Percentiles rank a stretch among this genome's conserved stretches.
Evolutionary conservation across 2,113 vertebrate genomes (phyloP).

Genomic region (Nibea coibor): DNA sequence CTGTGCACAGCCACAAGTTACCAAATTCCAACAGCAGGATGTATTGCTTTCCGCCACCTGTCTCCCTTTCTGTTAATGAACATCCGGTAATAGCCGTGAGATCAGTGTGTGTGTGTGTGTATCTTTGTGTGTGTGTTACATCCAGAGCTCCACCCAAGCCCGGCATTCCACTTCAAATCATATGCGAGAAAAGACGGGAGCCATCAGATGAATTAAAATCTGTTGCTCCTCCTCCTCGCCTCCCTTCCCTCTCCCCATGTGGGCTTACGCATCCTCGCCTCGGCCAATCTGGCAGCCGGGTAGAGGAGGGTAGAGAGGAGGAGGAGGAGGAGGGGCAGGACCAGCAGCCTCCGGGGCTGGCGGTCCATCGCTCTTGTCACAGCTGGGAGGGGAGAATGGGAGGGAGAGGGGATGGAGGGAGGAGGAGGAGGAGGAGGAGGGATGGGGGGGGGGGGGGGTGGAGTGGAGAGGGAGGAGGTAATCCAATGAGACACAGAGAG

Average conservation of each 20-base stretch:
- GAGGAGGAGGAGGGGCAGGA: constrained; percentile 63
- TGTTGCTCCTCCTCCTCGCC: constrained; percentile 67
- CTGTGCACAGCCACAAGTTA: neutral
- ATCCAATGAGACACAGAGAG: constrained; percentile 82
- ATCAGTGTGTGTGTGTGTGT: neutral
- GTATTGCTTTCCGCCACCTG: constrained; percentile 23
- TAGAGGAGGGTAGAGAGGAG: neutral
- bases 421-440: constrained; percentile 12
- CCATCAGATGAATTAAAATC: constrained; percentile 82
- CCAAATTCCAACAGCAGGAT: constrained; percentile 16
- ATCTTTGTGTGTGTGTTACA: constrained; percentile 2
- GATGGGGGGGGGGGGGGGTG: neutral
- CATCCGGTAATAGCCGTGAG: constrained; percentile 20
- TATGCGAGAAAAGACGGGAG: constrained; percentile 57
- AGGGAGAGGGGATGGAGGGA: constrained; percentile 31
- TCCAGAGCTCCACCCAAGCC: constrained; percentile 48
- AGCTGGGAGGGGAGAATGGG: constrained; percentile 78
- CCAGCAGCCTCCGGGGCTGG: constrained; percentile 72
- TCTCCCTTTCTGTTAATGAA: constrained; percentile 39
- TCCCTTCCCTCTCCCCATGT: constrained; percentile 20
- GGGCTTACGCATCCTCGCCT: constrained; percentile 62
- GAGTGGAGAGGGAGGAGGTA: constrained; percentile 71
- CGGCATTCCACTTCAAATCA: constrained; percentile 63
- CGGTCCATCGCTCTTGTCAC: constrained; percentile 76
- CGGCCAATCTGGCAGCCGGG: constrained; percentile 66